Conservation (phyloP, 1,140 invertebrate species). For the Dufourea novaeangliae region DNA sequence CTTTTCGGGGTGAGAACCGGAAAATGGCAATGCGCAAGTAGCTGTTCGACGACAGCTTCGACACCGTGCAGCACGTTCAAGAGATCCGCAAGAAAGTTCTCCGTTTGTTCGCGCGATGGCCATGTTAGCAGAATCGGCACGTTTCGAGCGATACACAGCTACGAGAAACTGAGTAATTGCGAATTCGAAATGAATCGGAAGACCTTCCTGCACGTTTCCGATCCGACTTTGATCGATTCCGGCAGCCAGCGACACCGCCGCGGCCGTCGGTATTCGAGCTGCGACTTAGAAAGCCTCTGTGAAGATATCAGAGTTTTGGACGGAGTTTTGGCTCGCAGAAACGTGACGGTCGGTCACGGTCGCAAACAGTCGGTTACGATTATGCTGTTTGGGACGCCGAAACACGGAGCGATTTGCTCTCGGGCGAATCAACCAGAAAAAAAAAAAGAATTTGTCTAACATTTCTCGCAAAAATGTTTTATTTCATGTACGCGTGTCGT, state of each 20-base stretch:
- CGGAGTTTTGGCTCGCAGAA: slow-evolving; percentile 63
- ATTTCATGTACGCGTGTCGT: background rate
- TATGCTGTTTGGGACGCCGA: slow-evolving; percentile 70
- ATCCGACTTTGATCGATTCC: slow-evolving; percentile 26
- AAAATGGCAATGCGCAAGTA: slow-evolving; percentile 22
- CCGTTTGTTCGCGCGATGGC: slow-evolving; percentile 68
- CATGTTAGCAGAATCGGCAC: slow-evolving; percentile 63
- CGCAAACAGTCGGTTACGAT: slow-evolving; percentile 52
- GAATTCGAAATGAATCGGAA: slow-evolving; percentile 58
- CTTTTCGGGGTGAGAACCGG: slow-evolving; percentile 57
- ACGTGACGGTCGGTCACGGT: background rate
- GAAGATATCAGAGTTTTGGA: slow-evolving; percentile 74
- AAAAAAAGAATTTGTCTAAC: background rate
- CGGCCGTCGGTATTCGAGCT: slow-evolving; percentile 50
- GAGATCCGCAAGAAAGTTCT: slow-evolving; percentile 60
- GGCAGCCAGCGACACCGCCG: background rate
- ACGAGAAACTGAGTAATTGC: slow-evolving; percentile 67
- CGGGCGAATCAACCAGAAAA: background rate
- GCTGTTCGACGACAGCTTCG: slow-evolving; percentile 23
- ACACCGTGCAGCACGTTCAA: slow-evolving; percentile 55
- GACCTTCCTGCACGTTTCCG: slow-evolving; percentile 39
- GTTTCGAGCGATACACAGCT: slow-evolving; percentile 62
- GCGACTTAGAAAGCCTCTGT: slow-evolving; percentile 71
- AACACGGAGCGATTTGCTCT: slow-evolving; percentile 36
- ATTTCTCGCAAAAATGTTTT: slow-evolving; percentile 1